Percentiles rank a stretch among this genome's conserved stretches.
Evolutionary conservation across 1,140 invertebrate genomes (phyloP).

Genomic region (Drosophila mayri): DNA sequence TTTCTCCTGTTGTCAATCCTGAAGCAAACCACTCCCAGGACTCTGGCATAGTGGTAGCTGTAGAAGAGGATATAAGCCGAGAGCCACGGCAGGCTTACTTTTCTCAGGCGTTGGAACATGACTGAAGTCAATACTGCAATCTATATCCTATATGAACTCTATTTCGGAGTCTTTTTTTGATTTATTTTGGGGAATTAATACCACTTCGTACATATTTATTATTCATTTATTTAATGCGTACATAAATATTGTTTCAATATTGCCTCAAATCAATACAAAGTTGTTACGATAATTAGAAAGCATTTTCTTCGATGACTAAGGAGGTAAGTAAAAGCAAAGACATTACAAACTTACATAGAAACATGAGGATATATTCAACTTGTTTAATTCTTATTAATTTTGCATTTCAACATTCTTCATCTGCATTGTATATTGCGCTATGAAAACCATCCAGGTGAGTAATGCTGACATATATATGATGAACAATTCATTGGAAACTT

Average conservation of each 20-base stretch:
- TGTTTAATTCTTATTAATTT: background rate
- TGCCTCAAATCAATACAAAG: background rate
- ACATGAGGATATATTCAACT: background rate
- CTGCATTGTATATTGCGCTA: conserved; percentile 46
- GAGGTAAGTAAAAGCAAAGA: background rate
- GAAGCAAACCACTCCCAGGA: conserved; percentile 44
- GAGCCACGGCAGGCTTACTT: conserved; percentile 26
- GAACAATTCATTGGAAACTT: conserved; percentile 59
- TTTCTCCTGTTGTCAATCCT: conserved; percentile 6
- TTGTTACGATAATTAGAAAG: background rate
- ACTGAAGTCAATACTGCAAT: background rate
- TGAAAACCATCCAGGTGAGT: conserved; percentile 53
- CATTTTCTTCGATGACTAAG: background rate
- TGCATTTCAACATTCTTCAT: background rate
- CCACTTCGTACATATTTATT: background rate
- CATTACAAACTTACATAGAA: background rate
- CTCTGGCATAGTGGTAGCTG: conserved; percentile 33
- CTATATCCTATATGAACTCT: too few species aligned
- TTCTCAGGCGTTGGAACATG: conserved; percentile 19
- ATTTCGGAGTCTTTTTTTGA: too few species aligned
- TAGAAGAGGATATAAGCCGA: conserved; percentile 24
- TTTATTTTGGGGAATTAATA: background rate
- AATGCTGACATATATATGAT: conserved; percentile 50
- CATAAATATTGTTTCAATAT: background rate
- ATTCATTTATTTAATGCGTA: background rate